Conservation (phyloP, 1,140 invertebrate species). For the Archivesica marissinica region DNA sequence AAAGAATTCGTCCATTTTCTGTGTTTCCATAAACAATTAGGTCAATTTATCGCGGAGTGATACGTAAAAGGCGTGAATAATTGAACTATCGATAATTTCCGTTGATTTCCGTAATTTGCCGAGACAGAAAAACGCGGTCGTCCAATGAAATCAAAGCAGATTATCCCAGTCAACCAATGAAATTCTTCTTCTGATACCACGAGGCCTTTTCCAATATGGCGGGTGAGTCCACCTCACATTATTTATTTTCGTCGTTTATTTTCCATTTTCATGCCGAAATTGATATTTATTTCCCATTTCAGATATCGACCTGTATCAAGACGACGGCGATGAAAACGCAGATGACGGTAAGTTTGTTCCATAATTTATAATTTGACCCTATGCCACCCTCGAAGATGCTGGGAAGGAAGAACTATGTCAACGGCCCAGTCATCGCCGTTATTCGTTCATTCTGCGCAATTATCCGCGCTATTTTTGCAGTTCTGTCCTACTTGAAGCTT, state of each 20-base stretch:
- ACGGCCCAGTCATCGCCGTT: not conserved
- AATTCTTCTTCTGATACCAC: conserved; percentile 74
- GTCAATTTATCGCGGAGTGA: conserved; percentile 30
- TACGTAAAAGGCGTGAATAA: conserved; percentile 35
- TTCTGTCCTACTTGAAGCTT: not conserved
- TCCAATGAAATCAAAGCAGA: conserved; percentile 74
- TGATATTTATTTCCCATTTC: conserved; percentile 75
- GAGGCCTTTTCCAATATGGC: conserved; percentile 83
- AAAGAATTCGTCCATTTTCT: not conserved
- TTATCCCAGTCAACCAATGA: conserved; percentile 77
- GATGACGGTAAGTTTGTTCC: conserved; percentile 80
- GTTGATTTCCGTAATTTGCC: conserved; percentile 69
- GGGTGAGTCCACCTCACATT: conserved; percentile 83
- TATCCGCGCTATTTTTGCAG: not conserved
- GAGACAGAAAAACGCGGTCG: conserved; percentile 66
- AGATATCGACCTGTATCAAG: conserved; percentile 83
- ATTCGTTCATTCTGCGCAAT: not conserved
- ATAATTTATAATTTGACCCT: conserved; percentile 64
- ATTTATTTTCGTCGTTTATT: conserved; percentile 78
- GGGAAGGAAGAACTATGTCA: conserved; percentile 73
- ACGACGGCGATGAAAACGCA: conserved; percentile 77
- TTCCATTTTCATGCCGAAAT: conserved; percentile 75
- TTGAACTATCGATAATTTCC: conserved; percentile 74
- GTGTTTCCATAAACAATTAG: not conserved
- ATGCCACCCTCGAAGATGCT: conserved; percentile 63